These are phyloP conservation scores for Furcula furcula DNA, from an alignment of 2,888 invertebrate species.

Conservation along the genomic window DNA sequence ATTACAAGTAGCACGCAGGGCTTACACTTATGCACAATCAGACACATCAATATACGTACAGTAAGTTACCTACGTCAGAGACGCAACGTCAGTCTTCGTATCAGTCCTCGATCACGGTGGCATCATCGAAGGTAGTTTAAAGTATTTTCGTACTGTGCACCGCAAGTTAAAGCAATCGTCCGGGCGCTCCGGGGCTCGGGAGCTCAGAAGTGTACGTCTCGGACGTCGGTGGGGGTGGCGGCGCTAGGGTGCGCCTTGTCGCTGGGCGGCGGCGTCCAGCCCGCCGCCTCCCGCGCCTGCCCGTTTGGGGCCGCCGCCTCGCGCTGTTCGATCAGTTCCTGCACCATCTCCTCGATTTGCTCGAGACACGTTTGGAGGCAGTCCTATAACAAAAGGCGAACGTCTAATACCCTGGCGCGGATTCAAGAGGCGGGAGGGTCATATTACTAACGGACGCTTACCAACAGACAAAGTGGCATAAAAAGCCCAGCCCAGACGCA, in stretches of 20 bases:
- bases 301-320: constrained; percentile 69
- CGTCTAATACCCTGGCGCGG: no score
- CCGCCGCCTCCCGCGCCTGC: constrained; percentile 60
- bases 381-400: constrained; percentile 82
- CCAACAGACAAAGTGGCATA: no score
- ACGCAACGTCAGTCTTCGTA: constrained; percentile 77
- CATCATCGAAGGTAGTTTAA: constrained; percentile 68
- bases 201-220: constrained; percentile 89
- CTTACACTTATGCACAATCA: constrained; percentile 58
- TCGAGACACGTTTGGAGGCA: constrained; percentile 89
- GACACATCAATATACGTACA: constrained; percentile 51
- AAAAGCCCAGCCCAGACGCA: no score
- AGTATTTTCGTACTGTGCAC: constrained; percentile 78
- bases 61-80: constrained; percentile 65
- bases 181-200: constrained; percentile 23
- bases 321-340: constrained; percentile 77
- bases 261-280: constrained; percentile 72
- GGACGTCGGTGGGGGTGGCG: constrained; percentile 92
- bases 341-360: constrained; percentile 90
- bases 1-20: constrained; percentile 63
- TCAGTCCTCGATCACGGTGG: constrained; percentile 76
- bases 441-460: no score
- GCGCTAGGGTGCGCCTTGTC: constrained; percentile 87
- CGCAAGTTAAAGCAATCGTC: constrained; percentile 59
- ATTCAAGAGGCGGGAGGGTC: no score